Evolutionary conservation across 2,888 invertebrate genomes (phyloP).

Genomic region (Drosophila hawaiiensis): DNA sequence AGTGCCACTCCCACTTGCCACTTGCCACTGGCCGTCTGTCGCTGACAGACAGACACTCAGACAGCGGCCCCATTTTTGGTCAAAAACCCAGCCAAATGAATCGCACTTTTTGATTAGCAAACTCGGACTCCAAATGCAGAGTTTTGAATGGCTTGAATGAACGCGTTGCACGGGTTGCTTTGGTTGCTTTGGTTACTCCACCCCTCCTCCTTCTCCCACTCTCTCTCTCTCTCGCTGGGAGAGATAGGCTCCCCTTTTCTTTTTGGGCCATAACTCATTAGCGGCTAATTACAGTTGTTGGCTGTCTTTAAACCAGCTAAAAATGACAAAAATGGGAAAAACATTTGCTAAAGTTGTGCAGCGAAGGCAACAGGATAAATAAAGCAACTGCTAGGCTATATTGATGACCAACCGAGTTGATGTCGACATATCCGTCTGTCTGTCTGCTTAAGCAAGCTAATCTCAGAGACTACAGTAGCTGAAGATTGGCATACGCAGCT

Average conservation of each 20-base stretch:
- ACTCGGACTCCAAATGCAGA: conserved; percentile 2
- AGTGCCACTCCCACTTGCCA: conserved; percentile 33
- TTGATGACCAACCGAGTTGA: not conserved
- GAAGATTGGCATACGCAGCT: not conserved
- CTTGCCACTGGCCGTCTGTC: conserved; percentile 17
- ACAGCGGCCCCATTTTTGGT: conserved; percentile 27
- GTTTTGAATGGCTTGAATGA: conserved; percentile 4
- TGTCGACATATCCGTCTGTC: not conserved
- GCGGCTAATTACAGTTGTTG: conserved; percentile 65
- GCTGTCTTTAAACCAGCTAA: conserved; percentile 41
- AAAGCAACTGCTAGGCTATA: not conserved
- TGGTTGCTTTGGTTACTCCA: conserved; percentile 24
- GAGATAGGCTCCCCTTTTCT: not conserved
- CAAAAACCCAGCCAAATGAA: conserved; percentile 63
- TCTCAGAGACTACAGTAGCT: not conserved
- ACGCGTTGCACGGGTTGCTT: not conserved
- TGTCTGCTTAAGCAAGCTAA: not conserved
- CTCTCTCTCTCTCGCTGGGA: not conserved
- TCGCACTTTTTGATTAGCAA: conserved; percentile 75
- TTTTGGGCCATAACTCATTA: conserved; percentile 60
- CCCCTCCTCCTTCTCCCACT: not conserved
- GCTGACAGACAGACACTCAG: conserved; percentile 20
- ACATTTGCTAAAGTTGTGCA: not conserved
- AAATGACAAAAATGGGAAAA: conserved; percentile 17
- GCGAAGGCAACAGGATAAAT: not conserved